These are phyloP conservation scores for Venturia canescens DNA, from an alignment of 1,140 invertebrate species.

Conservation along the genomic window DNA sequence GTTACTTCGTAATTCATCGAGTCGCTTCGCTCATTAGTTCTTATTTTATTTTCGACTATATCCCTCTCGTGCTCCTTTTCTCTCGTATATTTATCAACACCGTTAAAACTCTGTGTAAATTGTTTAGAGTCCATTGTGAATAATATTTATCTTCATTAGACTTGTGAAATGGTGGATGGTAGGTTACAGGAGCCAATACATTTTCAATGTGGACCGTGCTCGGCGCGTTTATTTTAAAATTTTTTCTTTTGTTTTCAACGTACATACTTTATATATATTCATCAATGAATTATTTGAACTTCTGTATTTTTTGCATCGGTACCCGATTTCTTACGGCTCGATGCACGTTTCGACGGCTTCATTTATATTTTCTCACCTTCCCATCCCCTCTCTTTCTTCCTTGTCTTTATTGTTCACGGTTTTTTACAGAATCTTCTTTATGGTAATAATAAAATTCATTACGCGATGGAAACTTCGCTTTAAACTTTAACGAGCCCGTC, in stretches of 20 bases:
- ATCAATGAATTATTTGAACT: not conserved
- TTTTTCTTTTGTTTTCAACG: not conserved
- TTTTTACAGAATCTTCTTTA: too few species aligned
- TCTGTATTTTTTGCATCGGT: too few species aligned
- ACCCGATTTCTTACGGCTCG: too few species aligned
- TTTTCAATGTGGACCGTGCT: conserved; percentile 22
- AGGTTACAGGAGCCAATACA: conserved; percentile 20
- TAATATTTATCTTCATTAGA: conserved; percentile 15
- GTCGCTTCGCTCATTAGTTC: conserved; percentile 30
- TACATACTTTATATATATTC: not conserved
- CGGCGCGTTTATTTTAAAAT: too few species aligned
- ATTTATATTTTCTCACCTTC: too few species aligned
- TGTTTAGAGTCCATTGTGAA: conserved; percentile 12
- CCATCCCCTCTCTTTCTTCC: too few species aligned
- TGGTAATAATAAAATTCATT: too few species aligned
- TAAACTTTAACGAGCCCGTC: too few species aligned
- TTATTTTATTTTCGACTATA: not conserved
- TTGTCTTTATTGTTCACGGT: too few species aligned
- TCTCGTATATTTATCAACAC: not conserved
- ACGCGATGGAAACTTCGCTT: too few species aligned
- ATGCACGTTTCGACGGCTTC: too few species aligned
- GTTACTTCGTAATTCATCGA: conserved; percentile 27
- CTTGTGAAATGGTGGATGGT: conserved; percentile 27
- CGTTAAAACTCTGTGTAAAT: not conserved
- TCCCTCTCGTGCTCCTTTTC: conserved; percentile 15